A percentile compares a stretch with the other conserved stretches of the same genome.
Evolutionary conservation across 2,113 vertebrate species (phyloP).

Genomic region (Hystrix brachyura): DNA sequence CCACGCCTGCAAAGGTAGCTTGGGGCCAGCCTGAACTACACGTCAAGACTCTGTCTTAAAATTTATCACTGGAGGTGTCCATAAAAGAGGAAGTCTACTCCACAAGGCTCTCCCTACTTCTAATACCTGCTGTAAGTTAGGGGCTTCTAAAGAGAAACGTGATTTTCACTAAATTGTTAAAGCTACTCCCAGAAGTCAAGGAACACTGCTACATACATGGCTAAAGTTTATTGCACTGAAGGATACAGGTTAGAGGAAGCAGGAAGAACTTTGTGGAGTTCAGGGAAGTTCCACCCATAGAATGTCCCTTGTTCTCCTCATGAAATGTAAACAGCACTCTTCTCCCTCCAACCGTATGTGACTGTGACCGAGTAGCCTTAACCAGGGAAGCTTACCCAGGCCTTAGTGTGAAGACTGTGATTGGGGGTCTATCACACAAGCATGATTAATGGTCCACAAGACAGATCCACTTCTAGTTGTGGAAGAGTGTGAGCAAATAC

Average conservation of each 20-base stretch:
- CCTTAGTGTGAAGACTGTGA: neutral
- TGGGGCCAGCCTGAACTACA: neutral
- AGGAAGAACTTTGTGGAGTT: neutral
- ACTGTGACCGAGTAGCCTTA: no score
- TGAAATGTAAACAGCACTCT: neutral
- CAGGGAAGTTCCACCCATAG: neutral
- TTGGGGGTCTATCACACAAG: neutral
- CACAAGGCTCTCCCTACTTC: neutral
- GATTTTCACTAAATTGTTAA: neutral
- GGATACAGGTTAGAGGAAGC: neutral
- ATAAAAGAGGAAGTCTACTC: neutral
- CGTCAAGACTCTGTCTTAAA: neutral
- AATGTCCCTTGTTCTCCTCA: neutral
- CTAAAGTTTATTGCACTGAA: neutral
- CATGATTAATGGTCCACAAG: neutral
- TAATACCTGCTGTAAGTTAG: neutral
- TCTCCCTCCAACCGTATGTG: neutral
- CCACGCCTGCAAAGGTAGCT: neutral
- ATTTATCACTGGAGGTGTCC: neutral
- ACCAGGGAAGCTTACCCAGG: neutral
- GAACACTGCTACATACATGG: rapidly evolving
- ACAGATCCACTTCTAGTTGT: neutral
- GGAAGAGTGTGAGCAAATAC: neutral
- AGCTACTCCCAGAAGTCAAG: neutral
- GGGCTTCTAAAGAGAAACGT: neutral